Base-by-base conservation (phyloP, 2,113 vertebrate species). In the Muntiacus reevesi region DNA sequence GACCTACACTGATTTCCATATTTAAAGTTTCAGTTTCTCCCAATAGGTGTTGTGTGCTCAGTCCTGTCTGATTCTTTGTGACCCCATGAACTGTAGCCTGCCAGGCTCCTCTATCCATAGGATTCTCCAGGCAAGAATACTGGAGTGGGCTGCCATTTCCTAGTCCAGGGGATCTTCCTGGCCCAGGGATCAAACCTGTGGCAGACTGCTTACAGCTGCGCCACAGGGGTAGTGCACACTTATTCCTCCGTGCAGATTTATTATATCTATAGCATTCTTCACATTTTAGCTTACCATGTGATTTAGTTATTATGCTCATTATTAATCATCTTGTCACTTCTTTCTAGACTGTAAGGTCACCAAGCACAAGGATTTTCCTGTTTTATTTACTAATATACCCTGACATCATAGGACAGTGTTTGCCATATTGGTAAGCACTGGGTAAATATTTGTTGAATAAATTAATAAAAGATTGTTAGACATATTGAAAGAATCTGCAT, bases 181-280 rank as follows among this genome's bases (percentile, higher is more conserved):
- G 25, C 36, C 71, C 71, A 43, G 36, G 36, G 21, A 25, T 74
- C 2, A 1, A 74, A 25, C 21, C 71, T 17, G 21, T 13, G 71
- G 21, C 71, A 25, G 21, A 13, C 11, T 25, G 36, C 21, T 74
- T 74, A 74, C 36, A 0, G 5, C 36, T 74, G 67, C 0, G 0
- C 71, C 36, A 74, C 71, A 40, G 2, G 71, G 71, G 36, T 25
- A 25, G 71, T 3, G 1, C 17, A 87, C 12, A 52, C 86, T 71
- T 81, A 57, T 60, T 86, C 50, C 3, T 21, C 25, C 28, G 13
- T 25, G 67, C 62, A n/a, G 21, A 87, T 74, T 43, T 74, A 23
- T 43, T 64, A 40, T 64, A 45, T 84, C 12, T 76, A 3, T 40
- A 79, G 15, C 15, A 54, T 5, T 43, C 21, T 25, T 87, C 52